Conservation (phyloP, 2,797 vertebrate genomes). For the Erethizon dorsatum region DNA sequence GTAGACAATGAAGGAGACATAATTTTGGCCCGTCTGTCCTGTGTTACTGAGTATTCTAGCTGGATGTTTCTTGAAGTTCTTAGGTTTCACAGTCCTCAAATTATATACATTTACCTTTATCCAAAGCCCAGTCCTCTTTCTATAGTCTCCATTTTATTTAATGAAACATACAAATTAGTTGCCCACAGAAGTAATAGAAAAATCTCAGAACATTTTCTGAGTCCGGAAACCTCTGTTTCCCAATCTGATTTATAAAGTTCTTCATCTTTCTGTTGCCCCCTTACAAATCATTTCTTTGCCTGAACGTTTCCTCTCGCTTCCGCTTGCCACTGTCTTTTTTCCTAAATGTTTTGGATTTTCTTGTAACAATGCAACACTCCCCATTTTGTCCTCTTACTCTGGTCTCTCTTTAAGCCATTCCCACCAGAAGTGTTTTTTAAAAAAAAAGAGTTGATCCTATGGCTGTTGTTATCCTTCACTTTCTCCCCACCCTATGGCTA, state of each 20-base stretch:
- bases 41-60: neutral
- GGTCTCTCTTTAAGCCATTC: neutral
- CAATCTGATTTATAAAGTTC: neutral
- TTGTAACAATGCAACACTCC: neutral
- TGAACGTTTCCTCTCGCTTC: neutral
- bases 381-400: neutral
- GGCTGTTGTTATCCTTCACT: neutral
- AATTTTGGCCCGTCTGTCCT: constrained; percentile 1
- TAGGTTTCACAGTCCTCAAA: neutral
- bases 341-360: neutral
- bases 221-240: neutral
- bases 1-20: neutral
- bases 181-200: neutral
- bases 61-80: constrained; percentile 4
- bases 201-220: neutral
- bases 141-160: neutral
- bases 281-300: neutral
- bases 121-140: constrained; percentile 3
- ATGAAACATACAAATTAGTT: neutral
- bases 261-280: neutral
- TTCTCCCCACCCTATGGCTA: neutral
- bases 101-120: neutral
- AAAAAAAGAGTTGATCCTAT: neutral
- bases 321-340: neutral
- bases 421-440: neutral